Evolutionary conservation across 2,113 vertebrate genomes (phyloP).

Genomic region (Carassius carassius): DNA sequence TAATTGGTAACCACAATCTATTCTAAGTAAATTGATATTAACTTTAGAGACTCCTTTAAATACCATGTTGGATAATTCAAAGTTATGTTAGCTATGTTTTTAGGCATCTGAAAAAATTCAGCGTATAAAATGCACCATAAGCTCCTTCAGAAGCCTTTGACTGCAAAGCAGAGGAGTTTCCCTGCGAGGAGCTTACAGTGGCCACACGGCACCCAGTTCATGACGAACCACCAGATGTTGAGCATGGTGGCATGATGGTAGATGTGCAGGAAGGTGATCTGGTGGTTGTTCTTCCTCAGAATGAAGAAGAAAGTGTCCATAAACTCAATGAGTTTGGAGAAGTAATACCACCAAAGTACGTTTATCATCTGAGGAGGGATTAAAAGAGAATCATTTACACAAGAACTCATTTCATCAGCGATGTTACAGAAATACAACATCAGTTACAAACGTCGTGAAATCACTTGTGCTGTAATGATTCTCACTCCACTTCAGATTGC

Average conservation of each 20-base stretch:
- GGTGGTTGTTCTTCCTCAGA: constrained; percentile 93
- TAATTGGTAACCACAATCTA: background rate
- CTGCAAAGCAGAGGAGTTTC: background rate
- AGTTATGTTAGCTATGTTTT: constrained; percentile 41
- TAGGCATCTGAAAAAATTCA: constrained; percentile 62
- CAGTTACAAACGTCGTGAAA: background rate
- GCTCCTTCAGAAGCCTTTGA: background rate
- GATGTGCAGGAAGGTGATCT: constrained; percentile 94
- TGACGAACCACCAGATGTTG: constrained; percentile 99
- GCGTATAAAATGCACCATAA: constrained; percentile 13
- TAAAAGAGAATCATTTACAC: no score
- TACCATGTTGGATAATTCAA: background rate
- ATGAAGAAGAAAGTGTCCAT: constrained; percentile 99
- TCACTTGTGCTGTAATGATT: background rate
- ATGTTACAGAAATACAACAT: background rate
- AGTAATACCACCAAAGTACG: constrained; percentile 99
- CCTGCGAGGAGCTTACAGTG: constrained; percentile 85
- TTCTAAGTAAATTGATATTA: background rate
- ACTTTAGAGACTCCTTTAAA: background rate
- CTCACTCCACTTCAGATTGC: background rate
- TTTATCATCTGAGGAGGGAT: constrained; percentile 78
- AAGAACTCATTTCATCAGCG: background rate
- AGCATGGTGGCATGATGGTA: constrained; percentile 93
- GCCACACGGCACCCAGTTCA: constrained; percentile 98
- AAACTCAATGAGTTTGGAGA: constrained; percentile 97